Evolutionary conservation across 2,113 vertebrate genomes (phyloP), one percentile per base, ranked within the genome.

Genomic region (Epinephelus moara): DNA sequence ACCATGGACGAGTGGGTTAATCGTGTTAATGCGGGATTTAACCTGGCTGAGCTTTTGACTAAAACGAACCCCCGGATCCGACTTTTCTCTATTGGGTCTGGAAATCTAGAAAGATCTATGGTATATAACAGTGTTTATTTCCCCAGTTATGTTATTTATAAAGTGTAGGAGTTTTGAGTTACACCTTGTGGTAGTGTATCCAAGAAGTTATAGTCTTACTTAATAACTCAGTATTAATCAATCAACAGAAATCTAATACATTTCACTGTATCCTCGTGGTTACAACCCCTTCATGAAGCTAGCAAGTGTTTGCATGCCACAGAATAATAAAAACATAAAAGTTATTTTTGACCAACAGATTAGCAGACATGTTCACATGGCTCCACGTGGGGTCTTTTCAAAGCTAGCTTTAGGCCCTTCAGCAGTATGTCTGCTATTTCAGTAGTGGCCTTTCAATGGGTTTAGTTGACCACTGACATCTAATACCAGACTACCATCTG

Each of bases 21-120:
- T 88, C 94, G 90, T 90, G 87, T 90, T 95, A 95, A 94, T 92
- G 79, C 77, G 49, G 95, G 95, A 95, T 91, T 96, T 95, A 90
- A 86, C 72, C 84, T 90, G 88, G 92, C 91, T 95, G 89, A 95
- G 93, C 91, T 74, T 81, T 87, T 85, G 83, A 89, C 91, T 56
- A 69, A 92, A 88, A 78, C 78, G 86, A 91, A 85, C 83, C 76
- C 37, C 82, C 2, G 27, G 21, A 75, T 80, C 52, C 80, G 78
- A 25, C 59, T 89, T 78, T 78, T 64, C 66, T 85, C 42, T 71
- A 23, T 67, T 76, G 50, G 55, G 45, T 52, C 52, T 71, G 52
- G 17, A 56, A 12, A 7, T 64, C 60, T 45, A 7, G 63, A 82
- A 73, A 62, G 9, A 69, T 75, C 70, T 15, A 74, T 6, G 37